phyloP scores from a whole-genome alignment of 2,797 vertebrate genomes.

The Nannoperca australis region DNA sequence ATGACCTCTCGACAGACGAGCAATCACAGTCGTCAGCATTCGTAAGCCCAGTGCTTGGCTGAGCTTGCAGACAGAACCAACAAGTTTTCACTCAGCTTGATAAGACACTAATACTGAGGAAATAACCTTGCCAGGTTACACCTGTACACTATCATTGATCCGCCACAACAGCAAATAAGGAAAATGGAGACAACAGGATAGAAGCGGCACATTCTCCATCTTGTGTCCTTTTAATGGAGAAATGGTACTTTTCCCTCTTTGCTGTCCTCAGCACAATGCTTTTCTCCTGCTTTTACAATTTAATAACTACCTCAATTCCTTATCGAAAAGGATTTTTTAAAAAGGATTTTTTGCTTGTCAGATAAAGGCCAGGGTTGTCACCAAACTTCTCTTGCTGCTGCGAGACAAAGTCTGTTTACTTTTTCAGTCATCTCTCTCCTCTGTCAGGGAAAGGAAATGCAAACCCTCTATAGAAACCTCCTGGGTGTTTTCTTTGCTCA shows the following conservation, averaged over 20 bases:
- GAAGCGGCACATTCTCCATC: conserved; percentile 66
- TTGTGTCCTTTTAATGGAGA: conserved; percentile 74
- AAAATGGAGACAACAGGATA: conserved; percentile 70
- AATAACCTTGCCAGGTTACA: conserved; percentile 78
- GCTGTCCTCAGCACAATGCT: conserved; percentile 62
- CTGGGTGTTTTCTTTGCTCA: conserved; percentile 60
- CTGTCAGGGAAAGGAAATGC: conserved; percentile 62
- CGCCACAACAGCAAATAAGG: conserved; percentile 69
- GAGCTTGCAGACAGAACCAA: conserved; percentile 71
- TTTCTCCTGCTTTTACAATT: conserved; percentile 73
- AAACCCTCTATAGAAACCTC: conserved; percentile 64
- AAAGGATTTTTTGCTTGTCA: conserved; percentile 73
- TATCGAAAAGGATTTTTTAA: conserved; percentile 68
- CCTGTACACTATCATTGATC: conserved; percentile 74
- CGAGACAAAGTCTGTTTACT: conserved; percentile 77
- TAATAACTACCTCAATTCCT: conserved; percentile 80
- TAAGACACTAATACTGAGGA: conserved; percentile 76
- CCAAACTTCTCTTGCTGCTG: conserved; percentile 69
- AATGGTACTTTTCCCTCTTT: conserved; percentile 52
- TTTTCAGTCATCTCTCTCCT: conserved; percentile 69
- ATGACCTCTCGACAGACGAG: conserved; percentile 74
- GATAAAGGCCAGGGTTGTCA: conserved; percentile 81
- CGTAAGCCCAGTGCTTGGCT: conserved; percentile 61
- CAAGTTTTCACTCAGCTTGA: conserved; percentile 77
- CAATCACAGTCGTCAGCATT: conserved; percentile 77